Base-by-base conservation (phyloP, 2,113 vertebrate species). In the Rhipidura dahli region DNA sequence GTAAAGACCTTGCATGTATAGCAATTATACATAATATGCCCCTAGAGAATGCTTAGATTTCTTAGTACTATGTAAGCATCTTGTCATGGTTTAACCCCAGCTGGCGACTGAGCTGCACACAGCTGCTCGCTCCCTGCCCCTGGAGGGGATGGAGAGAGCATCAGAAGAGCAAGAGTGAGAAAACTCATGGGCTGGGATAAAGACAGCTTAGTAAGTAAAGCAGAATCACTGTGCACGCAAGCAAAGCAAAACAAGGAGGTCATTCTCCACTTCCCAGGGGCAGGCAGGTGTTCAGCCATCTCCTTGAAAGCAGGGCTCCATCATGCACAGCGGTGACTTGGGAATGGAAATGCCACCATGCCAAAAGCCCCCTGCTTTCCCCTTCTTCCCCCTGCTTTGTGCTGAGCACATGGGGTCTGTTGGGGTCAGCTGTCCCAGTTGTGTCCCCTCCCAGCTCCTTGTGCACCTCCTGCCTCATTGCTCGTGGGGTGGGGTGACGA, bases 11-110 rank as follows among this genome's bases (percentile, higher is more conserved):
- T 4, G 0, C 68, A 60, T 83, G 20, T 96, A 83, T 83, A 88
- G 75, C 75, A 86, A 70, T 96, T 95, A 91, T n/a, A 88, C 20
- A 19, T 92, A 93, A 95, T 83, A 37, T 63, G 59, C 21, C 93
- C 82, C 72, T 50, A n/a, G 90, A 91, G 79, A 71, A 70, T 9
- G 6, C 59, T 90, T 91, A 53, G 39, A 63, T 86, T 88, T 94
- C 90, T 81, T 75, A 60, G 64, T 66, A 64, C 33, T 81, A 3
- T 72, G 60, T 92, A 89, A 88, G 76, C 76, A 81, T 81, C 69
- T 91, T 81, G 83, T 75, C 54, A 15, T 75, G 83, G 49, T 86
- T 86, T 75, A 81, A 86, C 83, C 83, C 35, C 89, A 68, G 60
- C 76, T 91, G 83, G 54, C 69, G 44, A 33, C 31, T 56, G 15